A percentile compares a stretch with the other conserved stretches of the same genome.
phyloP scores from a whole-genome alignment of 2,797 vertebrate genomes.

The Pterois miles region DNA sequence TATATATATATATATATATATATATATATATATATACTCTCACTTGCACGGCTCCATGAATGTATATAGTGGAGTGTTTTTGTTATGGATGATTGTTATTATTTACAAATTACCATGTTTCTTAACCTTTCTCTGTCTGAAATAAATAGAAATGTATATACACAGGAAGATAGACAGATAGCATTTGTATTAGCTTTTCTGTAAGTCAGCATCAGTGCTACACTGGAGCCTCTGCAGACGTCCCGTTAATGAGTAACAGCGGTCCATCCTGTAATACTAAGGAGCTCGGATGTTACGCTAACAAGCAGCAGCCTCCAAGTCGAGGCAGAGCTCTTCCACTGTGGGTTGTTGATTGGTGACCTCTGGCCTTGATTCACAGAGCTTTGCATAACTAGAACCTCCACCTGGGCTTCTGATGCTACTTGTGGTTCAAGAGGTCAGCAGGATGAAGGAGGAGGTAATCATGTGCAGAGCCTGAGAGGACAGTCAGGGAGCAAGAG shows the following conservation, averaged over 20 bases:
- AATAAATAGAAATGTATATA: too few relatives aligned
- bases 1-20: background rate
- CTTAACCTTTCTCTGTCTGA: too few relatives aligned
- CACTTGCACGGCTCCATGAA: too few relatives aligned
- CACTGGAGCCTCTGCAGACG: constrained; percentile 5
- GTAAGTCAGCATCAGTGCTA: constrained; percentile 2
- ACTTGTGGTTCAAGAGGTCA: constrained; percentile 37
- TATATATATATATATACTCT: background rate
- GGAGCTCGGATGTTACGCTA: constrained; percentile 23
- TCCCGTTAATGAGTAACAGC: constrained; percentile 39
- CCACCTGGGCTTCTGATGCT: constrained; percentile 37
- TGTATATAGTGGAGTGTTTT: too few relatives aligned
- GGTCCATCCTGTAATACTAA: constrained; percentile 32
- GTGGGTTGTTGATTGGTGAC: constrained; percentile 49
- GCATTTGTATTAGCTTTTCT: background rate
- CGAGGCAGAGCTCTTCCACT: constrained; percentile 7
- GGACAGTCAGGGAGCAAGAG: background rate
- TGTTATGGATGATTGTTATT: too few relatives aligned
- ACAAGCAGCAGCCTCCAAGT: constrained; percentile 42
- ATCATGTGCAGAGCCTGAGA: background rate
- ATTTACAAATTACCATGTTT: too few relatives aligned
- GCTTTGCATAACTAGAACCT: constrained; percentile 46
- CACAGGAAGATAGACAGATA: background rate
- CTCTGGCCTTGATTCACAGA: constrained; percentile 36
- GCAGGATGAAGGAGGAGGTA: constrained; percentile 12